Base-by-base conservation (phyloP, 2,888 invertebrate species). In the Drosophila austrosaltans region DNA sequence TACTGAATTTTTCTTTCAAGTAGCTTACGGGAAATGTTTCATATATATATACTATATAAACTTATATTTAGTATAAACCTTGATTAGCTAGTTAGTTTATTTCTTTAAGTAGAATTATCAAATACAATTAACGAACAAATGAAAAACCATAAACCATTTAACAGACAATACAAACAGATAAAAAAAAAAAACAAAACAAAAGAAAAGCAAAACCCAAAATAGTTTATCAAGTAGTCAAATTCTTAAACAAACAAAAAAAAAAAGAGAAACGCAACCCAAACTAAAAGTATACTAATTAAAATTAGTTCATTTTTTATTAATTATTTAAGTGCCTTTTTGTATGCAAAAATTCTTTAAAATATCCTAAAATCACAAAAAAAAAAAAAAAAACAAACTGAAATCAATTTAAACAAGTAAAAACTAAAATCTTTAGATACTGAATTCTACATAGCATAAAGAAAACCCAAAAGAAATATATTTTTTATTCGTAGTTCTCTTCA, bases 371-470 rank as follows among this genome's bases (percentile, higher is more conserved):
- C 44, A n/a, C 8, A 10, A 10, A 57, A 10, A 44, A 36, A n/a
- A n/a, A n/a, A n/a, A 40, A 58, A 10, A 10, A 57, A 10, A 44
- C 42, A 40, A 58, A 66, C 64, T 36, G 66, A 56, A 40, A 68
- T 64, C 48, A 61, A 58, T 63, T 65, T 72, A 69, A 32, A 56
- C 25, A 25, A 12, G 20, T 53, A 60, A 48, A 25, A 25, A 48
- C 25, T 25, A 54, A 48, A 25, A 48, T 48, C 48, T 48, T 48
- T 48, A 48, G 48, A 48, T 48, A 65, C 56, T 76, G 89, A 87
- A 89, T 89, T 86, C 86, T 86, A 86, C 89, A 86, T 86, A 86
- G 85, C 85, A 87, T 72, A 61, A 72, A 64, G 48, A 71, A 58
- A 64, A 67, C 67, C 65, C 36, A 63, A 64, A 48, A 44, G 59